Evolutionary conservation across 1,140 invertebrate genomes (phyloP).

Genomic region (Aleiodes sp.): DNA sequence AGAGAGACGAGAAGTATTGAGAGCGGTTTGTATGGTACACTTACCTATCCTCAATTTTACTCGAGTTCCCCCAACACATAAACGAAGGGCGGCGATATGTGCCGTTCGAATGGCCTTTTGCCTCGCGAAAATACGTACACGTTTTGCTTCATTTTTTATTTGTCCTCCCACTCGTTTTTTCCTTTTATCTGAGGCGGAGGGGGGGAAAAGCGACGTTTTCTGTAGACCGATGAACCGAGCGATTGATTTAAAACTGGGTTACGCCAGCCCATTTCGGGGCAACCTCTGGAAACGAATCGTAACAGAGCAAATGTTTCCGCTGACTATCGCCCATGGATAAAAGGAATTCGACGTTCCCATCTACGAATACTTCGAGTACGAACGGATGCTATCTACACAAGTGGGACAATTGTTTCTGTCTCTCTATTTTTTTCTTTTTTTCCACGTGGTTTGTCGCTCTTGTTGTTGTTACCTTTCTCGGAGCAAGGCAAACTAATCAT

Average conservation of each 20-base stretch:
- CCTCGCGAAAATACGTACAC: neutral
- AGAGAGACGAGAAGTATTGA: neutral
- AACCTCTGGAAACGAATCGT: conserved; percentile 11
- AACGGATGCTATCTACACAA: neutral
- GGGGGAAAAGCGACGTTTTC: neutral
- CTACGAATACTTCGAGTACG: neutral
- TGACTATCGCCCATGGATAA: conserved; percentile 19
- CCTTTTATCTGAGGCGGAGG: too few species aligned
- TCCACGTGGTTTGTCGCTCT: neutral
- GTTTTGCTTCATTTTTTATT: neutral
- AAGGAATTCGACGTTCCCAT: conserved; percentile 9
- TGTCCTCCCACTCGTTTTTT: neutral
- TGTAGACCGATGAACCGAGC: conserved; percentile 7
- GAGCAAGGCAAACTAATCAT: neutral
- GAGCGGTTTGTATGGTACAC: neutral
- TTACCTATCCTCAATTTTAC: conserved; percentile 7
- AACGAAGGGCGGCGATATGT: neutral
- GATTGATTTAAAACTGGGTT: conserved; percentile 30
- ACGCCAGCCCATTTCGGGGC: neutral
- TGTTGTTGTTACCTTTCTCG: neutral
- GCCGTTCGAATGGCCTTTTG: conserved; percentile 18
- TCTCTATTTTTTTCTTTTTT: neutral
- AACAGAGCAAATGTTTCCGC: conserved; percentile 5
- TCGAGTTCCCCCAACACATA: conserved; percentile 8
- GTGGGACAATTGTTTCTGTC: neutral